Conservation (phyloP, 2,113 vertebrate species). For the Pteronura brasiliensis region DNA sequence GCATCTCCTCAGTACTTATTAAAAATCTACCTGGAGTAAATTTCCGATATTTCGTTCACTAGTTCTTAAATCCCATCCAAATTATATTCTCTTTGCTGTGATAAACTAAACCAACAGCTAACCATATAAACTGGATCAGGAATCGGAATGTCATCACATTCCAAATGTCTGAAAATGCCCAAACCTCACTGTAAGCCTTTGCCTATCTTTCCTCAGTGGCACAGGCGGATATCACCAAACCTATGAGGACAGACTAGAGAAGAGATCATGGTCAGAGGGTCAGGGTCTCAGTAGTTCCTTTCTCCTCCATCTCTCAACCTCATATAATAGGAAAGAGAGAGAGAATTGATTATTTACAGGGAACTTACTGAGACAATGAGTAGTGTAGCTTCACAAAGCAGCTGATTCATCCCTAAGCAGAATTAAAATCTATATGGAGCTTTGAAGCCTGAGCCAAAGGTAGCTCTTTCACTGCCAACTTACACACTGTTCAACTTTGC, state of each 20-base stretch:
- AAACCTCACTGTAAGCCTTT: neutral
- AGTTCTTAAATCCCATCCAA: neutral
- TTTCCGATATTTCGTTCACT: neutral
- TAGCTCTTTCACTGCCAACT: neutral
- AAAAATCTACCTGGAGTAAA: neutral
- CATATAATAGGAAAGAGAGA: neutral
- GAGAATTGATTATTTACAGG: neutral
- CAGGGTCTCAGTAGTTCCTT: neutral
- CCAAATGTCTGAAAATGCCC: neutral
- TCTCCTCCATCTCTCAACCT: neutral
- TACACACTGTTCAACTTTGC: neutral
- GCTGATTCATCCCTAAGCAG: neutral
- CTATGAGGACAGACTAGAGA: neutral
- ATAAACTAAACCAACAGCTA: neutral
- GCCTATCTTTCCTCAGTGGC: neutral
- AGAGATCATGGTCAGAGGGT: neutral
- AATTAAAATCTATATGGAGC: neutral
- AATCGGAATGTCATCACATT: neutral
- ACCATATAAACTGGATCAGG: neutral
- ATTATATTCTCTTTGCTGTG: neutral
- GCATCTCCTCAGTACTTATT: neutral
- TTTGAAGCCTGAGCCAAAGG: neutral
- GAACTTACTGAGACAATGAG: neutral
- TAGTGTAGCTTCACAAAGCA: neutral
- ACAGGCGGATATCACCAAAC: neutral